Evolutionary conservation across 2,888 invertebrate genomes (phyloP).

Genomic region (Belgica antarctica): DNA sequence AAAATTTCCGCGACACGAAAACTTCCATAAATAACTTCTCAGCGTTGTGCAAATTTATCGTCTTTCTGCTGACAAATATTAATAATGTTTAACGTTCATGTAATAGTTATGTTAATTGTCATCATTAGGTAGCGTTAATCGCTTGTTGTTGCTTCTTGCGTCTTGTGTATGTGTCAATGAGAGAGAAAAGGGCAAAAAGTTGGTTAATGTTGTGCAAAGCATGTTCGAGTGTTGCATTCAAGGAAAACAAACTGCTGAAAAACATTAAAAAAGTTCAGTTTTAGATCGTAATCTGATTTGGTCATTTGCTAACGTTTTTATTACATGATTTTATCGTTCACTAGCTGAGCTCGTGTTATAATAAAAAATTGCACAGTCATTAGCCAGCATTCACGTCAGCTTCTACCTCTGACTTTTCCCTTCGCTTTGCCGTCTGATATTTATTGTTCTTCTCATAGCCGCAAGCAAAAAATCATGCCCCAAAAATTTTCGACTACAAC

Average conservation of each 20-base stretch:
- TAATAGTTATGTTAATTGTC: conserved; percentile 43
- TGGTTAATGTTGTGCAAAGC: too few species aligned
- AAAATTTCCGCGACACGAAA: not conserved
- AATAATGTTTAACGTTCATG: conserved; percentile 29
- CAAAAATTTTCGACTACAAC: conserved; percentile 13
- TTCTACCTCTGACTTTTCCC: too few species aligned
- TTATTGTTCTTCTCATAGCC: conserved; percentile 11
- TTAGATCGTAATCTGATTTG: too few species aligned
- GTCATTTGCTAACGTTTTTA: too few species aligned
- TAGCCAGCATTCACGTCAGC: not conserved
- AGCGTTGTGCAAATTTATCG: conserved; percentile 28
- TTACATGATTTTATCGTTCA: too few species aligned
- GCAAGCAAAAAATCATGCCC: conserved; percentile 4
- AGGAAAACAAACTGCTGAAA: too few species aligned
- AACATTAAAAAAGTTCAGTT: too few species aligned
- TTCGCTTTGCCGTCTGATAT: conserved; percentile 6
- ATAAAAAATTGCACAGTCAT: too few species aligned
- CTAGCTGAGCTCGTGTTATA: too few species aligned
- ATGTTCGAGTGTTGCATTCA: too few species aligned
- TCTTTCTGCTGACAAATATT: conserved; percentile 27
- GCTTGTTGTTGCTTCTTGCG: conserved; percentile 29
- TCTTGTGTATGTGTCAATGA: not conserved
- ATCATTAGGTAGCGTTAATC: conserved; percentile 40
- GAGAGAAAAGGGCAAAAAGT: not conserved
- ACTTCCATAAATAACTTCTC: not conserved